Evolutionary conservation across 2,888 invertebrate genomes (phyloP), one percentile per base, ranked within the genome.

Genomic region (Oithona nana): DNA sequence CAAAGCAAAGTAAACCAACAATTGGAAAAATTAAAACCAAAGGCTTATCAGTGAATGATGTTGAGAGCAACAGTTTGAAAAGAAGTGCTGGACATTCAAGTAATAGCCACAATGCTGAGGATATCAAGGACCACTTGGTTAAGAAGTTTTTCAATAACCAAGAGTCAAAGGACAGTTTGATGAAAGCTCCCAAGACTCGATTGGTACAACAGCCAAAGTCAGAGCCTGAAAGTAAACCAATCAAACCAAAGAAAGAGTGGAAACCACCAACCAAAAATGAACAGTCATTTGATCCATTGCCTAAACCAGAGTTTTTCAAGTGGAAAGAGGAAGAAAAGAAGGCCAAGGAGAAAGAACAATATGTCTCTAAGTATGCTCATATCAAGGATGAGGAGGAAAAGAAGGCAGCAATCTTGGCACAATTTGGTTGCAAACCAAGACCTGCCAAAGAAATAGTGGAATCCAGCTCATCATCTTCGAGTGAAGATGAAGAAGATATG

Each of bases 381-480:
- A 3, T 28, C 57, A 11, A 28, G 16, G 30, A 57, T 57, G 26
- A 24, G 20, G 28, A 57, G 8, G 59, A 59, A n/a, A 49, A 50
- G 28, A 49, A 59, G 49, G 59, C 59, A 22, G 59, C 59, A 20
- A 59, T 59, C 26, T 49, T 59, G 28, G 59, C 59, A 1, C 31
- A 50, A 16, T 59, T 28, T 50, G 59, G 59, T 1, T n/a, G 24
- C 28, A 59, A 59, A 50, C 57, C 57, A 11, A 57, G 57, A 29
- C 57, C 57, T n/a, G n/a, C 29, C 1, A 2, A n/a, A 28, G 11
- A 39, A 39, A 6, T 11, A 39, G 8, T 11, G 16, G 16, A 16
- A 16, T 11, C 8, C 39, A 39, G 16, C 16, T 39, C 39, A 39
- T 11, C 8, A 6, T 39, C 39, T 39, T 39, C 28, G 16, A 28